phyloP scores from a whole-genome alignment of 2,888 invertebrate genomes.

The Allolobophora icterica region DNA sequence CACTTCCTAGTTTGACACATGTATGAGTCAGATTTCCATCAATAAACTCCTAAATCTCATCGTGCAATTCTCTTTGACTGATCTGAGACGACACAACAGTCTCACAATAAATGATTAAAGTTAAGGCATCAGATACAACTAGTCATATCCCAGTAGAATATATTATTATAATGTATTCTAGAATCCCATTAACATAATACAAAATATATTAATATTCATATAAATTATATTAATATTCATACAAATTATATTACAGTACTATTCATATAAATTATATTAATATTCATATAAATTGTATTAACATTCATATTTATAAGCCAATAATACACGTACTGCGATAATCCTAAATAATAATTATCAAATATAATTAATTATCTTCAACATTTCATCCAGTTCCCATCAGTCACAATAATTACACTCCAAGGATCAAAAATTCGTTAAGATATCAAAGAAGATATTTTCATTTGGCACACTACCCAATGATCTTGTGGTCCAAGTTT shows the following conservation, averaged over 20 bases:
- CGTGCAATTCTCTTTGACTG: no score
- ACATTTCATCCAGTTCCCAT: neutral
- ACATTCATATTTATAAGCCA: neutral
- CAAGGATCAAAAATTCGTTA: neutral
- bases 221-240: no score
- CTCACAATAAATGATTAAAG: neutral
- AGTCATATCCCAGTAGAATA: no score
- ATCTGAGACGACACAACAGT: neutral
- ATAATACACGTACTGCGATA: neutral
- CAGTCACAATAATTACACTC: neutral
- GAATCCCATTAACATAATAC: neutral
- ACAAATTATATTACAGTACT: neutral
- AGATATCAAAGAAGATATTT: neutral
- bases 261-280: neutral
- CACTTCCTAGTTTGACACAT: neutral
- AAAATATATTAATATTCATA: no score
- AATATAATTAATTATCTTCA: neutral
- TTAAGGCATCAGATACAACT: neutral
- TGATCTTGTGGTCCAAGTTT: neutral
- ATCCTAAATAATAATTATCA: neutral
- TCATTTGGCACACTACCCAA: neutral
- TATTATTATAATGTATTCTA: no score
- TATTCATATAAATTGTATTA: no score
- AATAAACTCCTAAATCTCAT: neutral
- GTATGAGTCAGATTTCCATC: neutral